A percentile compares a stretch with the other conserved stretches of the same genome.
Evolutionary conservation across 2,888 invertebrate species (phyloP).

Genomic region (Kuschelorhynchus macadamiae): DNA sequence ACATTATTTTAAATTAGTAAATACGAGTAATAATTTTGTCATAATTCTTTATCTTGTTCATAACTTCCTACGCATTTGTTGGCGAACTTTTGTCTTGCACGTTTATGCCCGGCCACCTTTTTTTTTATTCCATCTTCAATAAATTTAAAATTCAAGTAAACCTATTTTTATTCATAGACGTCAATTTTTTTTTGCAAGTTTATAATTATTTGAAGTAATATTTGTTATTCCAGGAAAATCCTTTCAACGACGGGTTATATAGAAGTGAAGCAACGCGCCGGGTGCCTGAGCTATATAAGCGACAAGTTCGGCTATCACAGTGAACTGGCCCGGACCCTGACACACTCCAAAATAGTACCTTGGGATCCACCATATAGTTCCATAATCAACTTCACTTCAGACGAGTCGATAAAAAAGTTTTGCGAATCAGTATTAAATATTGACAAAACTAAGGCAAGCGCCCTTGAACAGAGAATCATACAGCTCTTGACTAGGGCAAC

Average conservation of each 20-base stretch:
- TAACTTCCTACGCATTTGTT: too few species aligned
- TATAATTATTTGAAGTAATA: too few species aligned
- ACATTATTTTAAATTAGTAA: too few species aligned
- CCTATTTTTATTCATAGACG: too few species aligned
- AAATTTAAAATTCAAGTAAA: too few species aligned
- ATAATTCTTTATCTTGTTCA: too few species aligned
- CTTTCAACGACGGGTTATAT: conserved; percentile 79
- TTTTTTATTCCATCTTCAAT: too few species aligned
- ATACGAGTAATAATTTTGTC: too few species aligned
- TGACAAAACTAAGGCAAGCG: conserved; percentile 35
- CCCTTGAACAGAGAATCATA: conserved; percentile 71
- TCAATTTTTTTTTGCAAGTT: too few species aligned
- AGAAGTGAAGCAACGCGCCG: conserved; percentile 90
- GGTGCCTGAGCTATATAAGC: conserved; percentile 87
- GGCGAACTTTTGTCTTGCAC: too few species aligned
- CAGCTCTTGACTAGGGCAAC: conserved; percentile 78
- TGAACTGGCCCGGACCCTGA: conserved; percentile 84
- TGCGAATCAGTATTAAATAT: conserved; percentile 67
- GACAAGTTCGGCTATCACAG: conserved; percentile 88
- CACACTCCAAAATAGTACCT: conserved; percentile 78
- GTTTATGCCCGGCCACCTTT: too few species aligned
- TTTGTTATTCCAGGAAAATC: conserved; percentile 74
- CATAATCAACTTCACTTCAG: conserved; percentile 82
- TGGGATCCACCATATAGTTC: conserved; percentile 79
- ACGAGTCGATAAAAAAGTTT: conserved; percentile 79